Evolutionary conservation across 2,888 invertebrate genomes (phyloP).

Genomic region (Drosophila tanythrix): DNA sequence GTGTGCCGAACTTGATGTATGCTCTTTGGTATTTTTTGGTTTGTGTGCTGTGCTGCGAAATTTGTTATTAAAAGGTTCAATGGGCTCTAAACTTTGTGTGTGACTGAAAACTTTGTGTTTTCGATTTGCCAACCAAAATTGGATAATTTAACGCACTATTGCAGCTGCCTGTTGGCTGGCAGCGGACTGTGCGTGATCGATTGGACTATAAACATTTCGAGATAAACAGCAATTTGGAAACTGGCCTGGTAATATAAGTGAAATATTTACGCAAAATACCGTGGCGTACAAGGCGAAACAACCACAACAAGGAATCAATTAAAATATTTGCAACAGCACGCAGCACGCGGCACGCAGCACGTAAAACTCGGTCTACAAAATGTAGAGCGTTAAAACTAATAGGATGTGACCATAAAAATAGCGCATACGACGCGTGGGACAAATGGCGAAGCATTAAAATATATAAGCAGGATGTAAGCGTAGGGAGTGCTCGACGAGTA

Average conservation of each 20-base stretch:
- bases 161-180: conserved; percentile 2
- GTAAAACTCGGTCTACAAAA: conserved; percentile 36
- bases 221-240: conserved; percentile 42
- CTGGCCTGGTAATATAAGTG: conserved; percentile 28
- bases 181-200: conserved; percentile 15
- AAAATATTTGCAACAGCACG: conserved; percentile 61
- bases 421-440: conserved; percentile 46
- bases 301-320: conserved; percentile 75
- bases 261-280: conserved; percentile 56
- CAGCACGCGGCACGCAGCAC: conserved; percentile 33
- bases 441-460: conserved; percentile 16
- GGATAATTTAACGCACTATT: conserved; percentile 12
- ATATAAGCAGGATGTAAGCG: not conserved
- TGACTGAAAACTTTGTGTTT: not conserved
- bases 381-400: conserved; percentile 54
- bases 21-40: not conserved
- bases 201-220: conserved; percentile 34
- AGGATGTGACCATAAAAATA: conserved; percentile 64
- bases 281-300: conserved; percentile 2
- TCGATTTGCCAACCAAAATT: conserved; percentile 4
- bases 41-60: not conserved
- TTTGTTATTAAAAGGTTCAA: conserved; percentile 1
- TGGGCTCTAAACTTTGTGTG: not conserved
- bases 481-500: not conserved
- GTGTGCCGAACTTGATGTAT: conserved; percentile 9